Evolutionary conservation across 30 jellyfish, hydroid and myxozoan species (phyloP), one percentile per base, ranked within the genome.

Genomic region (Aurelia coerulea): DNA sequence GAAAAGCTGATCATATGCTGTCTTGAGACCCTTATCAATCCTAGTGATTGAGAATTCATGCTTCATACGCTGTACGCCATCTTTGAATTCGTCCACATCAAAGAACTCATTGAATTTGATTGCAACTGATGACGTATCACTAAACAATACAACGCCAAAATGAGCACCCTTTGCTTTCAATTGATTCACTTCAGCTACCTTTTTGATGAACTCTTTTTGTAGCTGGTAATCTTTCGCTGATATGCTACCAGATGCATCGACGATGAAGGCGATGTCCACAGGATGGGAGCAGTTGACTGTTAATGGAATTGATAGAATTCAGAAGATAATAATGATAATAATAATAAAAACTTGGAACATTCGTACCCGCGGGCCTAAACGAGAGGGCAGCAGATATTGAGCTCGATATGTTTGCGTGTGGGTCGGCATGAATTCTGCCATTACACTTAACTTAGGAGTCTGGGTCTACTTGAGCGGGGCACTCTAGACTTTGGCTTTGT

Each of bases 161-260:
- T 74, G 93, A 42, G 76, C 77, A 4, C 93, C 93, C 59, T 73
- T 70, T 11, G 33, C 79, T 59, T 86, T 59, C 41, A 84, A 67
- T 11, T 78, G 42, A 59, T 84, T 84, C 53, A 16, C 78, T 14
- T 19, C 53, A 10, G 85, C 83, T 4, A 84, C 82, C 19, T 8
- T 62, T 37, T 84, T 73, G 58, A 84, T 84, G 84, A 84, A 84
- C 59, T 84, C 88, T 52, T 84, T 84, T 41, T 84, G 93, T 52
- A 84, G 78, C 66, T 84, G 87, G 68, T 84, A 84, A 56, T 84
- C 72, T 35, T 73, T 63, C 14, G 87, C 79, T 19, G 23, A 37
- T 13, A 84, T 84, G 75, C 93, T 84, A 54, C 93, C 93, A 10
- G 93, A 84, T 8, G 93, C 80, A 65, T 84, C 93, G 49, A 84